A percentile compares a stretch with the other conserved stretches of the same genome.
These are phyloP conservation scores for Myotis findleyi DNA, from an alignment of 2,797 vertebrate genomes.

Conservation along the genomic window DNA sequence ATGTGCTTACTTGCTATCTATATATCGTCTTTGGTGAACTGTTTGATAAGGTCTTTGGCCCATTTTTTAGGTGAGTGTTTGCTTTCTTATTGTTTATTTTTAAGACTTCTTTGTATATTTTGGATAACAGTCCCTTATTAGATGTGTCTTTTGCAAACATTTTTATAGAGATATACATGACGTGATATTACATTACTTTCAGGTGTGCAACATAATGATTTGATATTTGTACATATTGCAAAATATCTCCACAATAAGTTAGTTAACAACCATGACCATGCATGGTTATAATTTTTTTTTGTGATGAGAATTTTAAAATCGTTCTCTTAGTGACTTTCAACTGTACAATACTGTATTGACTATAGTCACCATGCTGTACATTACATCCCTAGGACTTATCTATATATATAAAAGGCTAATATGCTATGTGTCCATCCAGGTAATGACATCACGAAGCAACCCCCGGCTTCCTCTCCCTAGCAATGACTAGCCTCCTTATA, in stretches of 20 bases:
- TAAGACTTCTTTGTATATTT: background rate
- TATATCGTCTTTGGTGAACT: background rate
- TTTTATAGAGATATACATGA: background rate
- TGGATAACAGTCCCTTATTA: background rate
- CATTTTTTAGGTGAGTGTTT: background rate
- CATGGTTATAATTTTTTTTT: background rate
- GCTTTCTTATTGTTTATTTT: background rate
- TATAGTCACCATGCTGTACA: background rate
- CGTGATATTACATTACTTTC: background rate
- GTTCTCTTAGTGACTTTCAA: background rate
- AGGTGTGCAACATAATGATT: background rate
- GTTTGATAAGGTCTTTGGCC: background rate
- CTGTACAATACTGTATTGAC: background rate
- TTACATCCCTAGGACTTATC: background rate
- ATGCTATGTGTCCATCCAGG: too few species aligned
- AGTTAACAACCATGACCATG: background rate
- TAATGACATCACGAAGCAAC: too few species aligned
- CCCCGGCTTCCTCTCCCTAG: too few species aligned
- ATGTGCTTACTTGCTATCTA: background rate
- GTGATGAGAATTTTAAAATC: background rate
- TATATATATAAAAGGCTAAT: too few species aligned
- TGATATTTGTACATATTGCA: background rate
- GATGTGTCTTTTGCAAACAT: background rate
- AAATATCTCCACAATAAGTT: background rate
- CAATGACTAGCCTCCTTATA: too few species aligned